Percentiles rank a stretch among this genome's conserved stretches.
Conservation (phyloP, 2,113 vertebrate species). For the Hemicordylus capensis region DNA sequence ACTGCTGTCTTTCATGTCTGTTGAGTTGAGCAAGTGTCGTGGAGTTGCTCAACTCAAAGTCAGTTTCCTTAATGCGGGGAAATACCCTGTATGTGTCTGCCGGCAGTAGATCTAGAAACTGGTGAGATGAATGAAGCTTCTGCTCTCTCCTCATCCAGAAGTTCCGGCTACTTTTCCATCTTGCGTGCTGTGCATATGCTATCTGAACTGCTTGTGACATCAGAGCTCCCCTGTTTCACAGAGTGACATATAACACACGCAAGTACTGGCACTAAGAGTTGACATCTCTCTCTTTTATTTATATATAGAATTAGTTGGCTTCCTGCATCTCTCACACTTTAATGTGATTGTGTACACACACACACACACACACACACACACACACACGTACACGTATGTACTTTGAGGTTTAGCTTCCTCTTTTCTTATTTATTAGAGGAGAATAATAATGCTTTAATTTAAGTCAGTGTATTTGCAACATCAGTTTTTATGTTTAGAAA, state of each 20-base stretch:
- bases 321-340: conserved; percentile 77
- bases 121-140: conserved; percentile 73
- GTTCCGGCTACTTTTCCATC: conserved; percentile 68
- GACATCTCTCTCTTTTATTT: conserved; percentile 62
- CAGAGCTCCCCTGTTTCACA: conserved; percentile 27
- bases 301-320: conserved; percentile 70
- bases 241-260: conserved; percentile 50
- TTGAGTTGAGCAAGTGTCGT: no score
- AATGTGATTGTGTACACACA: conserved; percentile 78
- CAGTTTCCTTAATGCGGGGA: conserved; percentile 56
- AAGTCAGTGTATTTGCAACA: conserved; percentile 73
- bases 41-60: conserved; percentile 64
- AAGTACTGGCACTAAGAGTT: conserved; percentile 70
- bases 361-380: conserved; percentile 61
- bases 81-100: conserved; percentile 44
- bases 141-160: conserved; percentile 73
- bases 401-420: conserved; percentile 78
- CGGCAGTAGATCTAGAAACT: conserved; percentile 63
- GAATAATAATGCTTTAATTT: conserved; percentile 55
- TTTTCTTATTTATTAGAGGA: conserved; percentile 82
- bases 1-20: conserved; percentile 68
- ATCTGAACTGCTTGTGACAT: conserved; percentile 58
- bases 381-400: conserved; percentile 54
- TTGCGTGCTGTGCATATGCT: conserved; percentile 46
- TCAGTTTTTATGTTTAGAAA: conserved; percentile 77